Conservation (phyloP, 1,140 invertebrate genomes). For the Lepidostoma basale region DNA sequence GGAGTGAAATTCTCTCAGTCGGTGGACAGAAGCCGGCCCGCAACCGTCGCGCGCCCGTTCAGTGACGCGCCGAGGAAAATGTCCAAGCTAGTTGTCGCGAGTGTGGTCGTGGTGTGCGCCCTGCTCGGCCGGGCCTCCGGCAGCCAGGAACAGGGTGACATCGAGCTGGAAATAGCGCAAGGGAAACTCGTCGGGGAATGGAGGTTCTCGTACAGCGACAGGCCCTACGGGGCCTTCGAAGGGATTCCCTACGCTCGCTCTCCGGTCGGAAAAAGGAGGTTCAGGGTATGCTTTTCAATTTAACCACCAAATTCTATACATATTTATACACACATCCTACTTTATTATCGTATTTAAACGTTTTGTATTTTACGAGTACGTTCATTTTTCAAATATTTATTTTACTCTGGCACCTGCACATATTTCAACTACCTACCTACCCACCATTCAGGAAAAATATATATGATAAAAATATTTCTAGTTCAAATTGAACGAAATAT, state of each 20-base stretch:
- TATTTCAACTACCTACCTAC: no score
- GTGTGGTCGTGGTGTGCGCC: not conserved
- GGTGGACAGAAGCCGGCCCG: not conserved
- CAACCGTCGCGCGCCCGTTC: not conserved
- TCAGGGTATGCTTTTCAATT: no score
- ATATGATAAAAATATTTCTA: no score
- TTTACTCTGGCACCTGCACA: no score
- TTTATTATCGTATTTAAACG: no score
- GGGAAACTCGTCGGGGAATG: conserved; percentile 39
- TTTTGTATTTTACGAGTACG: no score
- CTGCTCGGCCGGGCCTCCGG: not conserved
- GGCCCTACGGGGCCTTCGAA: conserved; percentile 38
- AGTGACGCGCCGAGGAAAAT: not conserved
- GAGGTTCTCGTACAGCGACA: conserved; percentile 32
- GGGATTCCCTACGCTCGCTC: conserved; percentile 43
- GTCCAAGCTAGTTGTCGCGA: not conserved
- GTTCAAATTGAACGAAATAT: no score
- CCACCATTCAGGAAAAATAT: no score
- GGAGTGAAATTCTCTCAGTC: not conserved
- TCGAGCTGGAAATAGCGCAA: conserved; percentile 28
- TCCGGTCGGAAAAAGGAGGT: conserved; percentile 39
- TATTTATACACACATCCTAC: no score
- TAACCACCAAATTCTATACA: no score
- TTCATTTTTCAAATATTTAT: no score
- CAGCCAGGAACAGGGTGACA: not conserved